A percentile compares a stretch with the other conserved stretches of the same genome.
phyloP scores from a whole-genome alignment of 2,888 invertebrate species.

The Heliothis peltigera region DNA sequence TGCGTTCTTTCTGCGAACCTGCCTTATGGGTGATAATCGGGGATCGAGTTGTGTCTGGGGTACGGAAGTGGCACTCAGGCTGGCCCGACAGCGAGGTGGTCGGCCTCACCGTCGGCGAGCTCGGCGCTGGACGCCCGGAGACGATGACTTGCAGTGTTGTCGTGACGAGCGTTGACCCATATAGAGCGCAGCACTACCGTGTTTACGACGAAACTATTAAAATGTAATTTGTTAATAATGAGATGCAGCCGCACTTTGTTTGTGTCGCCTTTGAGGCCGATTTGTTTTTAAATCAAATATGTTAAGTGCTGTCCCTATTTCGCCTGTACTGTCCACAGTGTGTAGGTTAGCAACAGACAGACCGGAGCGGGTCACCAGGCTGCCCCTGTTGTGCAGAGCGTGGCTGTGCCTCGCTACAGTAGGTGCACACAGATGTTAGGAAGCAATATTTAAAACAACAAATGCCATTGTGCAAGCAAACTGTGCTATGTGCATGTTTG shows the following conservation, averaged over 20 bases:
- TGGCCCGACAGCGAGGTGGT: slow-evolving; percentile 24
- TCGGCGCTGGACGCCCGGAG: background rate
- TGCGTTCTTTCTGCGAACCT: slow-evolving; percentile 19
- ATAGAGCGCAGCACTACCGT: slow-evolving; percentile 8
- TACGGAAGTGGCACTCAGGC: slow-evolving; percentile 31
- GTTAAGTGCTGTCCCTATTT: background rate
- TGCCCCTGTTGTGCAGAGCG: too few relatives aligned
- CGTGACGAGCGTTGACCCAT: slow-evolving; percentile 45
- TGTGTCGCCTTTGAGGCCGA: background rate
- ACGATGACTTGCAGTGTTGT: slow-evolving; percentile 54
- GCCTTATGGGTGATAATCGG: slow-evolving; percentile 35
- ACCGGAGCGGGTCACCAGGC: too few relatives aligned
- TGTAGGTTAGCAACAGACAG: background rate
- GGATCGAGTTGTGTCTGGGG: slow-evolving; percentile 6
- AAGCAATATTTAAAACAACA: too few relatives aligned
- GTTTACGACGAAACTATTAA: slow-evolving; percentile 41
- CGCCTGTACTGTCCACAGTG: background rate
- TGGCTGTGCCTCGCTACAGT: too few relatives aligned
- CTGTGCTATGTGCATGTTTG: too few relatives aligned
- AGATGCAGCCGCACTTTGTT: background rate
- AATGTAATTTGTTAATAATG: slow-evolving; percentile 45
- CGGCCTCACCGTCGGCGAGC: slow-evolving; percentile 31
- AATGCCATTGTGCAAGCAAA: too few relatives aligned
- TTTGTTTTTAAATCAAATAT: background rate
- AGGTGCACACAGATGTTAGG: too few relatives aligned